phyloP scores from a whole-genome alignment of 64 coral and sea anemone species.

The Montipora efflorescens region DNA sequence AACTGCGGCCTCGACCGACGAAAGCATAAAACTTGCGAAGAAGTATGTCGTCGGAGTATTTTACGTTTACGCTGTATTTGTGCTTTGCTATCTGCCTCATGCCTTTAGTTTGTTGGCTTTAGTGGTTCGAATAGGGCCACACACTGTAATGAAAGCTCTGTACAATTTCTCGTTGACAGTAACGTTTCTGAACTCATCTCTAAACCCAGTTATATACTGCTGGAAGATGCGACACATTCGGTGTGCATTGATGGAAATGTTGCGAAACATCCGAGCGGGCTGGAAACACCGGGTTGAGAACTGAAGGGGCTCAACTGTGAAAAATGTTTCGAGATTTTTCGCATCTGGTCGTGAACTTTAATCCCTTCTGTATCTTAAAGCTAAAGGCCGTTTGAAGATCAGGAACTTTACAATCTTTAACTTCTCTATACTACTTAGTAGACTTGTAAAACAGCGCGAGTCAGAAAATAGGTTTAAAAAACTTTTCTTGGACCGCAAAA shows the following conservation, averaged over 20 bases:
- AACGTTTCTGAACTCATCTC: conserved; percentile 17
- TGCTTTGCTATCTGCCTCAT: conserved; percentile 12
- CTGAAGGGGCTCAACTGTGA: neutral
- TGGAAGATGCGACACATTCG: conserved; percentile 32
- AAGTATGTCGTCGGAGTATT: conserved; percentile 6
- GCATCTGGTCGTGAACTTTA: too few species aligned
- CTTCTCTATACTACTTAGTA: too few species aligned
- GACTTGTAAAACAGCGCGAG: too few species aligned
- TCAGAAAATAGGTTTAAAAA: too few species aligned
- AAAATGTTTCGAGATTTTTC: too few species aligned
- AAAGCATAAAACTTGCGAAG: neutral
- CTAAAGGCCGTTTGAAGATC: too few species aligned
- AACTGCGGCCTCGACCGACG: neutral
- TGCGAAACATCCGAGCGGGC: neutral
- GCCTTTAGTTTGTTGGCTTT: conserved; percentile 17
- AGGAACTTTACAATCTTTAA: too few species aligned
- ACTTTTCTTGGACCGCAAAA: too few species aligned
- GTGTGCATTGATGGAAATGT: neutral
- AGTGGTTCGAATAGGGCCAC: neutral
- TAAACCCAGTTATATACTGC: conserved; percentile 22
- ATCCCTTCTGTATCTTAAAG: too few species aligned
- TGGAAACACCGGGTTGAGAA: neutral
- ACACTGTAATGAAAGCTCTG: neutral
- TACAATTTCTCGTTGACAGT: conserved; percentile 16
- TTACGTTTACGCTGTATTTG: conserved; percentile 20